Percentiles rank a stretch among this genome's conserved stretches.
phyloP scores from a whole-genome alignment of 2,888 invertebrate species.

The Dasypogon diadema region DNA sequence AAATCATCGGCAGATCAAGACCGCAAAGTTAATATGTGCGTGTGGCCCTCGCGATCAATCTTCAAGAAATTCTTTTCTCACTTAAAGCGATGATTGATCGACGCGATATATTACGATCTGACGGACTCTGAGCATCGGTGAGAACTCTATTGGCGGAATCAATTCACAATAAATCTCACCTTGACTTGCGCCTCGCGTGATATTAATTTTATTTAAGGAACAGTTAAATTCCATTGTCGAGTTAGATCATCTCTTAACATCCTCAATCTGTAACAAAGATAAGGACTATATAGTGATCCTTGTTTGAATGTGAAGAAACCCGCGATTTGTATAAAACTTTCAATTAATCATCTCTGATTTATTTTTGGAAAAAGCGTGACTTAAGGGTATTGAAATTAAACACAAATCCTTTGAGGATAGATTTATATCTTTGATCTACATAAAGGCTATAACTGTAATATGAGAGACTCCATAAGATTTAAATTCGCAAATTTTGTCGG shows the following conservation, averaged over 20 bases:
- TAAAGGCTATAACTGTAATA: too few species aligned
- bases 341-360: too few species aligned
- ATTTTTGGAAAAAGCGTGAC: too few species aligned
- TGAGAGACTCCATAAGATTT: too few species aligned
- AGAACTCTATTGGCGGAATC: slow-evolving; percentile 50
- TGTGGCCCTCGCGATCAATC: slow-evolving; percentile 57
- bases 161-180: slow-evolving; percentile 41
- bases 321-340: too few species aligned
- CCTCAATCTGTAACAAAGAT: neutral
- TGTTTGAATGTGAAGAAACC: too few species aligned
- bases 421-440: too few species aligned
- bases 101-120: slow-evolving; percentile 59
- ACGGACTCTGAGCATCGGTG: slow-evolving; percentile 56
- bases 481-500: too few species aligned
- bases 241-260: slow-evolving; percentile 27
- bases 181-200: slow-evolving; percentile 41
- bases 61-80: slow-evolving; percentile 59
- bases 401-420: too few species aligned
- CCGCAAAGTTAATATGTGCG: slow-evolving; percentile 43
- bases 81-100: slow-evolving; percentile 60
- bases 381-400: too few species aligned
- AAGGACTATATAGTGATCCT: neutral
- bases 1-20: slow-evolving; percentile 50
- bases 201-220: slow-evolving; percentile 46
- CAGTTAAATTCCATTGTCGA: slow-evolving; percentile 33